Evolutionary conservation across 2,113 vertebrate species (phyloP), one percentile per base, ranked within the genome.

Genomic region (Gambusia affinis): DNA sequence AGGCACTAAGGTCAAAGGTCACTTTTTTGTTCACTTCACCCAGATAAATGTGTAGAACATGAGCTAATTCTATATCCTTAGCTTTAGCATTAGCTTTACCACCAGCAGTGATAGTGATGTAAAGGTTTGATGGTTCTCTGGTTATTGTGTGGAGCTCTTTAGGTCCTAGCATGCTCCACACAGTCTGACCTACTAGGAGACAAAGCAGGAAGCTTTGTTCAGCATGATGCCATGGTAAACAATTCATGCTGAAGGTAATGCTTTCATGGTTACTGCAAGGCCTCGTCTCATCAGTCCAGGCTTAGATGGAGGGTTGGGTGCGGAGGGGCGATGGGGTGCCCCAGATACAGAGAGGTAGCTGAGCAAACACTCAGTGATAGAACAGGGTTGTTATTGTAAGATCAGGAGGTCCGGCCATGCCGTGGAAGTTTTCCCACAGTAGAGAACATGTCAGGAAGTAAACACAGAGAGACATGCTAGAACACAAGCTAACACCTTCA

Each of bases 341-440:
- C 90, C 81, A 87, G 88, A 90, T 92, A 90, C 88, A 90, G 75
- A 76, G 83, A 77, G 76, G 81, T 87, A 86, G 74, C 87, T 79
- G 82, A 84, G 84, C 83, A 91, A 89, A 89, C 84, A 89, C 86
- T 78, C 85, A 88, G 80, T 89, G 64, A 86, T 73, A 67, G 76
- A 87, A 87, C 86, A 78, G 86, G 68, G 85, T 85, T 91, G 90
- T 88, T 90, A 83, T 92, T 90, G 87, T 90, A 88, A 78, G 70
- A 81, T 81, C 83, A 84, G 87, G 84, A 83, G 79, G 78, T 80
- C 74, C 81, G 61, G 67, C 85, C 75, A 65, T 72, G 76, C 76
- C 62, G 54, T 88, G 85, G 87, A 91, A 86, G 82, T 87, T 89
- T 90, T 92, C 92, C 91, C 91, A 92, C 88, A 89, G 83, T 69